A percentile compares a stretch with the other conserved stretches of the same genome.
Conservation (phyloP, 35 echinoderm and acorn worm species). For the Diadema setosum region DNA sequence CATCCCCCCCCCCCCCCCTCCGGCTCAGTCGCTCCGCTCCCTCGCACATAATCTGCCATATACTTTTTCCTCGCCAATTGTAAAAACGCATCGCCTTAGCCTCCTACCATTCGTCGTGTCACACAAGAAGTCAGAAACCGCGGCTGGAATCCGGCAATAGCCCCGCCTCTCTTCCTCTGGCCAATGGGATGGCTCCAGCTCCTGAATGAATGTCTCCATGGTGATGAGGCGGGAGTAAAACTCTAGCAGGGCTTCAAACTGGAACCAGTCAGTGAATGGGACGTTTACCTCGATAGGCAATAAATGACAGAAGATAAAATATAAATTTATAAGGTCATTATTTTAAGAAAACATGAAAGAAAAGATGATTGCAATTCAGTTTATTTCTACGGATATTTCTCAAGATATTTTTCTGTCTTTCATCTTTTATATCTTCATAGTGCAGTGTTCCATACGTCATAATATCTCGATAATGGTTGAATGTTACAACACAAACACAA, state of each 20-base stretch:
- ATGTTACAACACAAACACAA: too few relatives aligned
- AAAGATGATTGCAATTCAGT: too few relatives aligned
- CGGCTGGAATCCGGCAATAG: conserved; percentile 50
- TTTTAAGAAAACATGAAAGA: too few relatives aligned
- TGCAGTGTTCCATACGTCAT: too few relatives aligned
- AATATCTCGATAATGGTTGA: too few relatives aligned
- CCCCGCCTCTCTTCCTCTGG: conserved; percentile 54
- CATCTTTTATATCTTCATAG: too few relatives aligned
- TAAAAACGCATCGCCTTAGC: neutral
- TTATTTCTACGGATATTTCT: too few relatives aligned
- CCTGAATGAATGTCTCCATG: conserved; percentile 91
- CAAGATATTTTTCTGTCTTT: too few relatives aligned
- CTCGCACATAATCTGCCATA: neutral
- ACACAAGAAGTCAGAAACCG: conserved; percentile 13
- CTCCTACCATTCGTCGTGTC: conserved; percentile 73
- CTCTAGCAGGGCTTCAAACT: conserved; percentile 50
- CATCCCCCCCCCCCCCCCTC: too few relatives aligned
- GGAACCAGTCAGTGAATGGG: conserved; percentile 70
- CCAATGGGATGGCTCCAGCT: conserved; percentile 72
- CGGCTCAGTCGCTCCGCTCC: neutral
- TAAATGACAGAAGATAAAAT: too few relatives aligned
- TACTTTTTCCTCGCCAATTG: neutral
- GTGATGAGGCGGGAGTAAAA: conserved; percentile 75
- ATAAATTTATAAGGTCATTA: too few relatives aligned
- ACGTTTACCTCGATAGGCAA: conserved; percentile 77